These are phyloP conservation scores for Periophthalmus magnuspinnatus DNA, from an alignment of 2,797 vertebrate genomes.

Conservation along the genomic window DNA sequence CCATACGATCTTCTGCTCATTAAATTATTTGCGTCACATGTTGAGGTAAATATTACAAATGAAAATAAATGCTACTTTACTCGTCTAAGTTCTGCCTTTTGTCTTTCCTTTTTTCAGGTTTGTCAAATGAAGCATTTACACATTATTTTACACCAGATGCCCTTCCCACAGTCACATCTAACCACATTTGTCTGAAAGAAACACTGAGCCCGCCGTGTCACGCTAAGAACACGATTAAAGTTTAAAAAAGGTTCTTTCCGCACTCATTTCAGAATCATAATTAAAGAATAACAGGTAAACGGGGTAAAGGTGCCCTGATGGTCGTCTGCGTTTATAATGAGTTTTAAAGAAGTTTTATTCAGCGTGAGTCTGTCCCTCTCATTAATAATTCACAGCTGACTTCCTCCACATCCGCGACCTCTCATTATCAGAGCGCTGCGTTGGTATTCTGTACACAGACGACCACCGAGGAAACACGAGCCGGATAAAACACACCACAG, in stretches of 20 bases:
- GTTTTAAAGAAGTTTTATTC: conserved; percentile 1
- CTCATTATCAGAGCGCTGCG: conserved; percentile 18
- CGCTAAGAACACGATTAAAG: conserved; percentile 26
- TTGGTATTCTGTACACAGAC: background rate
- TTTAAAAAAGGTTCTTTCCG: background rate
- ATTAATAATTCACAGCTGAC: conserved; percentile 38
- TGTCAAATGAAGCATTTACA: too few species aligned
- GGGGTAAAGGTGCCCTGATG: conserved; percentile 31
- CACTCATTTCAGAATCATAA: conserved; percentile 25
- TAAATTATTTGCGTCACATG: too few species aligned
- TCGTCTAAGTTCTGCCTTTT: too few species aligned
- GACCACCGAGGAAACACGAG: background rate
- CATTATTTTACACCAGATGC: too few species aligned
- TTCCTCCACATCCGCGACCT: conserved; percentile 16
- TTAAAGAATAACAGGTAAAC: conserved; percentile 32
- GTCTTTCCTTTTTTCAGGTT: too few species aligned
- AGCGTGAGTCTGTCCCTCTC: background rate
- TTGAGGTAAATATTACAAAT: too few species aligned
- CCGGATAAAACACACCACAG: conserved; percentile 11
- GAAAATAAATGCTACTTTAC: too few species aligned
- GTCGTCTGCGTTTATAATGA: conserved; percentile 22
- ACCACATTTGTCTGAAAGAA: background rate
- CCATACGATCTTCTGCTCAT: too few species aligned
- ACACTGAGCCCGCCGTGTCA: conserved; percentile 25
- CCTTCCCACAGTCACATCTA: too few species aligned